These are phyloP conservation scores for Muscina levida DNA, from an alignment of 2,888 invertebrate genomes.

Conservation along the genomic window DNA sequence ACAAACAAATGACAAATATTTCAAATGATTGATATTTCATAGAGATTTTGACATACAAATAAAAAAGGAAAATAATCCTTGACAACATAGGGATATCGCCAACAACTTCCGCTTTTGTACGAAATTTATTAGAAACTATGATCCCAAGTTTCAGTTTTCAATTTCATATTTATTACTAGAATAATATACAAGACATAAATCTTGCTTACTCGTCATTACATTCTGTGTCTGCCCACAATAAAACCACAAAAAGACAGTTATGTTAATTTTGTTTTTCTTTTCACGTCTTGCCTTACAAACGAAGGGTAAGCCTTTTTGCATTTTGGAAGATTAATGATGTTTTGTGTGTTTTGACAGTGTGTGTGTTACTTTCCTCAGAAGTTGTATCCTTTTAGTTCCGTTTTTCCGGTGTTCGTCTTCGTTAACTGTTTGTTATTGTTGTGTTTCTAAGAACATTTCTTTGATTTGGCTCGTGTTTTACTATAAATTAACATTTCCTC, in stretches of 20 bases:
- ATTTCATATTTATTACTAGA: slow-evolving; percentile 43
- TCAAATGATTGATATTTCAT: slow-evolving; percentile 47
- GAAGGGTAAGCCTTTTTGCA: slow-evolving; percentile 43
- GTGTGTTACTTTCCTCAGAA: slow-evolving; percentile 49
- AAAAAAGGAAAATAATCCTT: slow-evolving; percentile 41
- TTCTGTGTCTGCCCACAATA: slow-evolving; percentile 27
- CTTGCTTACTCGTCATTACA: slow-evolving; percentile 1
- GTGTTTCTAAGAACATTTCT: slow-evolving; percentile 31
- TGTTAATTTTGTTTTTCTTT: slow-evolving; percentile 40
- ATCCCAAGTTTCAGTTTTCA: not conserved
- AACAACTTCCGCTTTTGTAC: slow-evolving; percentile 37
- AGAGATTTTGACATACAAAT: not conserved
- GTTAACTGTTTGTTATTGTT: too few species aligned
- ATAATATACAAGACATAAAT: slow-evolving; percentile 37
- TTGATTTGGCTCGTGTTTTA: slow-evolving; percentile 57
- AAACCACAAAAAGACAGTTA: slow-evolving; percentile 61
- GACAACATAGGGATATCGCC: slow-evolving; percentile 7
- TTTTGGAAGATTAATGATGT: slow-evolving; percentile 52
- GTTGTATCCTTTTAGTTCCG: slow-evolving; percentile 55
- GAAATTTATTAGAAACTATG: slow-evolving; percentile 1
- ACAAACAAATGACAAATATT: slow-evolving; percentile 2
- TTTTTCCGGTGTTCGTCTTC: too few species aligned
- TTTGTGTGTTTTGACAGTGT: slow-evolving; percentile 54
- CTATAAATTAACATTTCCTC: slow-evolving; percentile 47
- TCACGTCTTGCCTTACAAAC: slow-evolving; percentile 27